A percentile compares a stretch with the other conserved stretches of the same genome.
These are phyloP conservation scores for Sciurus carolinensis DNA, from an alignment of 2,797 vertebrate species.

Conservation along the genomic window DNA sequence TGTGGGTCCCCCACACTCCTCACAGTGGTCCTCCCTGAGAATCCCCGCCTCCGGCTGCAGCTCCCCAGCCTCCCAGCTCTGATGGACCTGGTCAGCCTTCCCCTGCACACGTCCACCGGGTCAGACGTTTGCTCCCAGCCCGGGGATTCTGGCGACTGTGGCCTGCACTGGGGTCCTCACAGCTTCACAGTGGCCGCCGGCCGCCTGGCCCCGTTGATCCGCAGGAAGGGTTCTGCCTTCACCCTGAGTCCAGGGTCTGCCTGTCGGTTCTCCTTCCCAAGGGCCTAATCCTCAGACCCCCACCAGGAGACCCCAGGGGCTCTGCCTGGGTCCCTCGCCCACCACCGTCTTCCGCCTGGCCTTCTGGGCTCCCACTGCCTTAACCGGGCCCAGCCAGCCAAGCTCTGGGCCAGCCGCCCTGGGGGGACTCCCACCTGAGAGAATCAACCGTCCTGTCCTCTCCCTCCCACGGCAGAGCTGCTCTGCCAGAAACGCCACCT, in stretches of 20 bases:
- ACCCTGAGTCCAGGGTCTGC: background rate
- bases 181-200: background rate
- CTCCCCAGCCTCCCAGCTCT: background rate
- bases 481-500: background rate
- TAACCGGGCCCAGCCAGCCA: background rate
- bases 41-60: no score
- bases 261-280: background rate
- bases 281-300: background rate
- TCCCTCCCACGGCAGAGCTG: accelerated
- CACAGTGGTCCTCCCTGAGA: background rate
- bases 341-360: background rate
- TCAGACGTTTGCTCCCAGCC: background rate
- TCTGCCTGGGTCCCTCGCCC: background rate
- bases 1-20: no score
- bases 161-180: background rate
- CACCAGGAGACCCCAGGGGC: background rate
- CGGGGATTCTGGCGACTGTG: background rate
- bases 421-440: background rate
- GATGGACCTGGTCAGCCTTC: background rate
- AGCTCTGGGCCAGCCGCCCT: background rate
- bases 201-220: background rate
- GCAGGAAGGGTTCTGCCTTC: background rate
- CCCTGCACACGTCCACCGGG: background rate
- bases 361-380: background rate
- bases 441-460: accelerated